phyloP scores from a whole-genome alignment of 2,888 invertebrate genomes.

The Hylaea fasciaria region DNA sequence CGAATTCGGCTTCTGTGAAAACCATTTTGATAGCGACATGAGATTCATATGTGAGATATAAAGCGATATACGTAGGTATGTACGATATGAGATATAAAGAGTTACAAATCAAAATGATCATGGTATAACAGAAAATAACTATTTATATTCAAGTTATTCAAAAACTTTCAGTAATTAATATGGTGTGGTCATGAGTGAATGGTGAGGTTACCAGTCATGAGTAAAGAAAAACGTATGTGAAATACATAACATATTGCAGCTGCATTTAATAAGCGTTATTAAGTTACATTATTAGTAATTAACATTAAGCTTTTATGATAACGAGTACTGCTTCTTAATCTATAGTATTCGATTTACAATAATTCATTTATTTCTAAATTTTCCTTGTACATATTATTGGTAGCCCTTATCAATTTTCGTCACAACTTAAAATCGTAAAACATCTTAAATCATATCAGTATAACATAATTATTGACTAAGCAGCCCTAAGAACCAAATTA shows the following conservation, averaged over 20 bases:
- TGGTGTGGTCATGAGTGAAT: too few relatives aligned
- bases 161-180: too few relatives aligned
- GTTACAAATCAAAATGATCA: too few relatives aligned
- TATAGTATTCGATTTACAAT: not conserved
- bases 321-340: not conserved
- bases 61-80: too few relatives aligned
- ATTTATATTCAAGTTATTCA: too few relatives aligned
- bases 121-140: not conserved
- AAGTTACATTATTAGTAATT: not conserved
- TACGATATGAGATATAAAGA: too few relatives aligned
- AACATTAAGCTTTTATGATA: not conserved
- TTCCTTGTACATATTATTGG: not conserved
- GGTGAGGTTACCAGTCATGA: not conserved
- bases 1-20: conserved; percentile 63
- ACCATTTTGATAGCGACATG: not conserved
- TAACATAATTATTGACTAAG: too few relatives aligned
- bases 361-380: not conserved
- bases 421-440: too few relatives aligned
- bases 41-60: too few relatives aligned
- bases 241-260: not conserved
- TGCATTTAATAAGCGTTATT: conserved; percentile 7
- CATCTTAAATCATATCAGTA: too few relatives aligned
- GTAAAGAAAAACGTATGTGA: not conserved
- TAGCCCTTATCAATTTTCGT: too few relatives aligned
- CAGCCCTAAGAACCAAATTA: too few relatives aligned